Percentiles rank a stretch among this genome's conserved stretches.
Evolutionary conservation across 37 sponge, comb jelly and placozoan species (phyloP).

Genomic region (Geodia barretti): DNA sequence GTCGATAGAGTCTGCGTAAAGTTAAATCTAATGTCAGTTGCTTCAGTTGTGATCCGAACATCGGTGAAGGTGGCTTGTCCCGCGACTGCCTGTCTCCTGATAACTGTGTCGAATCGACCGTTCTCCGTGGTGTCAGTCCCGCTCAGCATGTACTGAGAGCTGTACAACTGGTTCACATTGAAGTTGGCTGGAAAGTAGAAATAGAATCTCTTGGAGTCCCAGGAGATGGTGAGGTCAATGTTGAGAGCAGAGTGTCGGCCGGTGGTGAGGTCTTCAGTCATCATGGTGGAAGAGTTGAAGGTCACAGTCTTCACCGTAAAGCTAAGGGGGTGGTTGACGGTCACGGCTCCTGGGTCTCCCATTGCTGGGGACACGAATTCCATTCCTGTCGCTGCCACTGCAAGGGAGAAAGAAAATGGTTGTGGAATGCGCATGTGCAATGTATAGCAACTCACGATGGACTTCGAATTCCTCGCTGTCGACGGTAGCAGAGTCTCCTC

Average conservation of each 20-base stretch:
- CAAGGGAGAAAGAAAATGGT: background rate
- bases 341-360: background rate
- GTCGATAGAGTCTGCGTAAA: slow-evolving; percentile 52
- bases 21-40: slow-evolving; percentile 41
- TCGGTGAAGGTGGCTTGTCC: slow-evolving; percentile 48
- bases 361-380: background rate
- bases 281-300: slow-evolving; percentile 12
- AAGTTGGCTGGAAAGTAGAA: background rate
- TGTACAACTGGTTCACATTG: slow-evolving; percentile 17
- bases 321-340: slow-evolving; percentile 46
- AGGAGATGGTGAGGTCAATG: slow-evolving; percentile 48
- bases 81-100: slow-evolving; percentile 16
- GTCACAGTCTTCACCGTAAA: slow-evolving; percentile 35
- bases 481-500: slow-evolving; percentile 6
- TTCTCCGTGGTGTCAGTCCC: slow-evolving; percentile 43
- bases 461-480: slow-evolving; percentile 31
- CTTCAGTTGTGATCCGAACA: slow-evolving; percentile 39
- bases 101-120: slow-evolving; percentile 33
- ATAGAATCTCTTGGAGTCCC: slow-evolving; percentile 27
- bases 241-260: slow-evolving; percentile 58
- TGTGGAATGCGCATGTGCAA: no score
- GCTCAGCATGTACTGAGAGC: slow-evolving; percentile 14
- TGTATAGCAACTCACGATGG: slow-evolving; percentile 17
- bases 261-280: slow-evolving; percentile 19
- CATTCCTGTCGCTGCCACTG: slow-evolving; percentile 36